phyloP scores from a whole-genome alignment of 2,797 vertebrate genomes.

The Myripristis jacobus region DNA sequence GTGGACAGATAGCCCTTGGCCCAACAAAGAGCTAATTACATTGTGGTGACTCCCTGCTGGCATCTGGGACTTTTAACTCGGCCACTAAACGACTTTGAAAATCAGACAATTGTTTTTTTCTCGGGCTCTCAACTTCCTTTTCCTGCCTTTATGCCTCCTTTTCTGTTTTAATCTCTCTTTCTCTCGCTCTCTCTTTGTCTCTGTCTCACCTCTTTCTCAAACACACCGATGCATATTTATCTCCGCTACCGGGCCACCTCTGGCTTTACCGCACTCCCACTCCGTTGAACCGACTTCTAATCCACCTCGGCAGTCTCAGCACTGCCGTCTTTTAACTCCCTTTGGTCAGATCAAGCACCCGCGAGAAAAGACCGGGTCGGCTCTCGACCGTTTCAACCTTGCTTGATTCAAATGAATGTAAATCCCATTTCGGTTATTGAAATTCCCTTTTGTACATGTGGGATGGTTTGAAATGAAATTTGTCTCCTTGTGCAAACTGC shows the following conservation, averaged over 20 bases:
- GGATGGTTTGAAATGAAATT: conserved; percentile 47
- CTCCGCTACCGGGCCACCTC: conserved; percentile 17
- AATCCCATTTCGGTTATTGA: conserved; percentile 54
- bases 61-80: no score
- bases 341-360: conserved; percentile 65
- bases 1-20: no score
- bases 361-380: conserved; percentile 45
- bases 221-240: conserved; percentile 27
- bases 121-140: no score
- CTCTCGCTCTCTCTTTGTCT: conserved; percentile 8
- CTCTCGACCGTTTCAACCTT: conserved; percentile 36
- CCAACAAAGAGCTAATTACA: no score
- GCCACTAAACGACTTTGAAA: no score
- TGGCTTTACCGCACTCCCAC: neutral
- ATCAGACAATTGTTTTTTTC: no score
- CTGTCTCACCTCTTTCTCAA: conserved; percentile 23
- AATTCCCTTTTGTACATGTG: conserved; percentile 14
- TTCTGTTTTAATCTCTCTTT: neutral
- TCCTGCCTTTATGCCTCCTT: neutral
- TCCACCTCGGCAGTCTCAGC: conserved; percentile 16
- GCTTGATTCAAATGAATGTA: conserved; percentile 57
- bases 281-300: conserved; percentile 18
- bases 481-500: neutral
- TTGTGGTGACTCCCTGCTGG: no score
- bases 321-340: conserved; percentile 47